Evolutionary conservation across 1,140 invertebrate species (phyloP), one percentile per base, ranked within the genome.

Genomic region (Psilanteris sp.): DNA sequence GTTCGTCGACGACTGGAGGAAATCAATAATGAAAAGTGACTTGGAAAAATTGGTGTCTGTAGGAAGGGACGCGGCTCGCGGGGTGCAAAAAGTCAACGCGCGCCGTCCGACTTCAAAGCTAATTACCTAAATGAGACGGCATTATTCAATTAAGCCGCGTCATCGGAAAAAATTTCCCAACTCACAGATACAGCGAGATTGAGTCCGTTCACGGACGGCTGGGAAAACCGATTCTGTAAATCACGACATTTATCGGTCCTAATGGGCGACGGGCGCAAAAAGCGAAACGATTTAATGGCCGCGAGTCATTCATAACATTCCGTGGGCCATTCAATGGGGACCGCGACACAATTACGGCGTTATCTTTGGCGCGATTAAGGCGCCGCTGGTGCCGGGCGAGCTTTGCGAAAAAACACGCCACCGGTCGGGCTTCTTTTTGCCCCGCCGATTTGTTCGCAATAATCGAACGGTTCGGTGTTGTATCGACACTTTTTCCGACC

Each of bases 401-500:
- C n/a, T n/a, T 27, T 9, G 36, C 11, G 10, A 13, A 41, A 59
- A 36, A 59, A 46, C 24, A n/a, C 0, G 0, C 1, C 10, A 1
- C 18, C 18, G 18, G 2, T 2, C 18, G 18, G 18, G 15, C n/a
- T 44, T 66, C 36, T 44, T 52, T 8, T 9, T 22, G 9, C 8
- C 0, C 0, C 15, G 3, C 6, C 13, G 18, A 27, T 44, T 37
- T 8, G 15, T 16, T 26, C 9, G 37, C 11, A 18, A 16, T 27
- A 44, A 44, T 36, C 62, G 9, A 57, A 55, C 39, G 3, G 16
- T 39, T 55, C 32, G 29, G 15, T 22, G 16, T 54, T 36, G 61
- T 24, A 55, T 55, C 31, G 64, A 41, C n/a, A 43, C 15, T 57
- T 68, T 48, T 59, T 48, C 26, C 15, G 27, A 43, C 4, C 10